Evolutionary conservation across 2,113 vertebrate genomes (phyloP), one percentile per base, ranked within the genome.

Genomic region (Rhinolophus sinicus): DNA sequence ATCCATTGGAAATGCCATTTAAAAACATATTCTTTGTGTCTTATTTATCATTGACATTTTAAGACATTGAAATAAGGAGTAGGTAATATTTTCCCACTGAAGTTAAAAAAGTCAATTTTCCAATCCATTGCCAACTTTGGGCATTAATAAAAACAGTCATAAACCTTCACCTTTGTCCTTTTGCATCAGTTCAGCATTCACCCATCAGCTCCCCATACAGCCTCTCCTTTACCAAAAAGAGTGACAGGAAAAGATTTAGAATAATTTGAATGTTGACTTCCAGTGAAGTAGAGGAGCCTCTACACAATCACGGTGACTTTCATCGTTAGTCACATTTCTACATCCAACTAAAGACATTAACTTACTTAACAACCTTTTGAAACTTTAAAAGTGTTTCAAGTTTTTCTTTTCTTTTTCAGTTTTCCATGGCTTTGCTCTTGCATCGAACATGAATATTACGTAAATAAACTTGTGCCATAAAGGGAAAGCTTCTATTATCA

Each of bases 121-220:
- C 26, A 87, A 65, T 82, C 2, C 16, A 54, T 28, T 76, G 19
- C 33, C 9, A 56, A 60, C 5, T 67, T 44, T 50, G 38, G 12
- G 13, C 0, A 58, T 81, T 87, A 24, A 58, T 95, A 73, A 56
- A 77, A 65, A 16, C 3, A 33, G 4, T 83, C 78, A 90, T 58
- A 90, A 24, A 40, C 67, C 65, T 24, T 28, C 69, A 58, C 11
- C 64, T 88, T 90, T 84, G 84, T 97, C 80, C 22, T 10, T 97
- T 80, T 87, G 1, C 40, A 38, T 81, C 38, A 44, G 15, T 76
- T 95, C 64, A 82, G 4, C 11, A 24, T 88, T 38, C n/a, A 67
- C 65, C 10, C 24, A 64, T 30, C 47, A n/a, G 65, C 19, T 47
- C 28, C 64, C 52, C 91, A 21, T 52, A 56, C 0, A 5, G 38